Evolutionary conservation across 2,797 vertebrate genomes (phyloP).

Genomic region (Tenualosa thibaudeaui): DNA sequence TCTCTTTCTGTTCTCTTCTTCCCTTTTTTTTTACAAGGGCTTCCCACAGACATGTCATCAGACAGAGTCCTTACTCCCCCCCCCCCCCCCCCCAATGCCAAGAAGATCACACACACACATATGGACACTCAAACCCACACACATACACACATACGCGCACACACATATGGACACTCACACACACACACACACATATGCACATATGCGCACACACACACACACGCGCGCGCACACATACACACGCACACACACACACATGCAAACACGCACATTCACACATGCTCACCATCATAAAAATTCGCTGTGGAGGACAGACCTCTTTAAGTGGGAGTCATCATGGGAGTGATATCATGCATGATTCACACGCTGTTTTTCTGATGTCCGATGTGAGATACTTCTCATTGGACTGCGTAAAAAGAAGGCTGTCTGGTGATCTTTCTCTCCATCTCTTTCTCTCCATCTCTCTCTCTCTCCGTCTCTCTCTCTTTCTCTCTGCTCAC

Average conservation of each 20-base stretch:
- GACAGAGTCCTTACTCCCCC: background rate
- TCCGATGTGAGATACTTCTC: background rate
- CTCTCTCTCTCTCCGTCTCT: background rate
- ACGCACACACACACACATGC: slow-evolving; percentile 1
- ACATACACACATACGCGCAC: background rate
- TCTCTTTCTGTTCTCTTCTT: background rate
- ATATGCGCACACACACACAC: background rate
- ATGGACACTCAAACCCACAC: background rate
- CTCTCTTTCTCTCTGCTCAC: background rate
- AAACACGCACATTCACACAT: background rate
- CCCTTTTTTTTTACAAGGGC: background rate
- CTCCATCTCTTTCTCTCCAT: background rate
- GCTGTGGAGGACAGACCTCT: background rate
- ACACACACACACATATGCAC: background rate
- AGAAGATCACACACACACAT: background rate
- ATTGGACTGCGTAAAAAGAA: background rate
- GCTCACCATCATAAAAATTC: background rate
- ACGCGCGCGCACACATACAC: background rate
- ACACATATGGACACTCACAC: background rate
- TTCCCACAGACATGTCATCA: background rate
- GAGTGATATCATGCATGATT: background rate
- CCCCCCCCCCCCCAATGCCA: background rate
- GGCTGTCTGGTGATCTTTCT: background rate
- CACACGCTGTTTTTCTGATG: background rate
- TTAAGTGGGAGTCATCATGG: too few relatives aligned